Conservation (phyloP, 2,113 vertebrate species). For the Rattus norvegicus region DNA sequence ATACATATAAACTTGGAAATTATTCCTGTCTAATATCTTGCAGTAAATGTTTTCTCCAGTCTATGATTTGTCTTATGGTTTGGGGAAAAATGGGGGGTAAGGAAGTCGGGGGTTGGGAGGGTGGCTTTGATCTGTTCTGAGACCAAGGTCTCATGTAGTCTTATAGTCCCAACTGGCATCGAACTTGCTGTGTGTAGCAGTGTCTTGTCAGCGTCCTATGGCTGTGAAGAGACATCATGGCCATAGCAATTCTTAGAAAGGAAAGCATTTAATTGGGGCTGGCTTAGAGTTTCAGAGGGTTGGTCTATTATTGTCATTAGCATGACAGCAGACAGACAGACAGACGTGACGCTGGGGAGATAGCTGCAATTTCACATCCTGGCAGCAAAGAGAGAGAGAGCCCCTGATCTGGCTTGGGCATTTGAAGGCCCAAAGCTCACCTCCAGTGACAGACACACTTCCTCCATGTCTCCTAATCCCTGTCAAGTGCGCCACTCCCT, state of each 20-base stretch:
- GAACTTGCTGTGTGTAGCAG: not conserved
- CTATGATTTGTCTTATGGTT: not conserved
- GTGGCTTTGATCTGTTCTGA: not conserved
- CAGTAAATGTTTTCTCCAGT: not conserved
- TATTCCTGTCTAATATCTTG: not conserved
- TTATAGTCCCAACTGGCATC: not conserved
- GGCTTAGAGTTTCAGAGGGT: not conserved
- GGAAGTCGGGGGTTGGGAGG: no score
- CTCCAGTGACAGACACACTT: not conserved
- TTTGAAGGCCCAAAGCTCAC: not conserved
- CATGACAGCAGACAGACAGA: not conserved
- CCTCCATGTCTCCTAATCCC: not conserved
- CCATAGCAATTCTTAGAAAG: no score
- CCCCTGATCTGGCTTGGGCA: not conserved
- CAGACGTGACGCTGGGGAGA: not conserved
- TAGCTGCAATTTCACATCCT: not conserved
- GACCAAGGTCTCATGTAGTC: not conserved
- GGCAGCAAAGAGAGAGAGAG: not conserved
- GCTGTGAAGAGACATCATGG: not conserved
- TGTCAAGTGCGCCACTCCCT: not conserved
- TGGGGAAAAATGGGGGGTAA: not conserved
- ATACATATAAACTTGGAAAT: not conserved
- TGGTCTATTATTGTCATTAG: not conserved
- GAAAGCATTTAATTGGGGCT: not conserved
- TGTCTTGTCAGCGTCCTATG: not conserved